Percentiles rank a stretch among this genome's conserved stretches.
These are phyloP conservation scores for Esox masquinongy DNA, from an alignment of 2,797 vertebrate species.

Conservation along the genomic window DNA sequence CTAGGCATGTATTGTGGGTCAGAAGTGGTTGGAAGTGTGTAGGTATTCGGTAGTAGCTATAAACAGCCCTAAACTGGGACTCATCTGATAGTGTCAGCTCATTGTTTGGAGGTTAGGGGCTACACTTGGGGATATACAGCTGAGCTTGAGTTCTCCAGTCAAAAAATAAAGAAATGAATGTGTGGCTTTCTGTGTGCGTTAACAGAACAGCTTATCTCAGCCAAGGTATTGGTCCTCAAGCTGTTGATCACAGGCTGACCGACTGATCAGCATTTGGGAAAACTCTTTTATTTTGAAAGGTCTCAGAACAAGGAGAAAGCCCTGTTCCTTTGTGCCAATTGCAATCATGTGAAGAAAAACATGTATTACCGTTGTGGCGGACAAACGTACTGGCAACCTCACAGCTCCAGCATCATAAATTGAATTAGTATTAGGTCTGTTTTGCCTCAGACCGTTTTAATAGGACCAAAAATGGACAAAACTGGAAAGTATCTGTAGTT, in stretches of 20 bases:
- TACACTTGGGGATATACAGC: neutral
- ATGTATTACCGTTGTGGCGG: constrained; percentile 48
- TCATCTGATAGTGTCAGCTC: neutral
- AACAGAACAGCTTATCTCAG: constrained; percentile 48
- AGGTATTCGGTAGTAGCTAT: neutral
- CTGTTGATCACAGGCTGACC: constrained; percentile 36
- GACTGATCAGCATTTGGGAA: constrained; percentile 46
- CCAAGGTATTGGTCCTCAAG: constrained; percentile 41
- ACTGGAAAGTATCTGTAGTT: constrained; percentile 55
- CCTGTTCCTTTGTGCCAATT: constrained; percentile 59
- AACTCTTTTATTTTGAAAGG: constrained; percentile 45
- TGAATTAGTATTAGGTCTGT: constrained; percentile 62
- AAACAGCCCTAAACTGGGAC: neutral
- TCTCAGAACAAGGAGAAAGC: constrained; percentile 50
- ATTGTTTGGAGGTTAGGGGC: neutral
- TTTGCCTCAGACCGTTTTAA: constrained; percentile 51
- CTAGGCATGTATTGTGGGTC: neutral
- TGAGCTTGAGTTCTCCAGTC: neutral
- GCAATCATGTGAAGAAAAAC: constrained; percentile 61
- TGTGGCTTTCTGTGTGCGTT: constrained; percentile 11
- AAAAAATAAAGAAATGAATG: neutral
- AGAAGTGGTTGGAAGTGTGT: neutral
- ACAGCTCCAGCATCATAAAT: constrained; percentile 60
- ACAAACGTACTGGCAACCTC: constrained; percentile 66
- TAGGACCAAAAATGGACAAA: constrained; percentile 77